phyloP scores from a whole-genome alignment of 1,140 invertebrate species.

The Aphelenchoides avenae region DNA sequence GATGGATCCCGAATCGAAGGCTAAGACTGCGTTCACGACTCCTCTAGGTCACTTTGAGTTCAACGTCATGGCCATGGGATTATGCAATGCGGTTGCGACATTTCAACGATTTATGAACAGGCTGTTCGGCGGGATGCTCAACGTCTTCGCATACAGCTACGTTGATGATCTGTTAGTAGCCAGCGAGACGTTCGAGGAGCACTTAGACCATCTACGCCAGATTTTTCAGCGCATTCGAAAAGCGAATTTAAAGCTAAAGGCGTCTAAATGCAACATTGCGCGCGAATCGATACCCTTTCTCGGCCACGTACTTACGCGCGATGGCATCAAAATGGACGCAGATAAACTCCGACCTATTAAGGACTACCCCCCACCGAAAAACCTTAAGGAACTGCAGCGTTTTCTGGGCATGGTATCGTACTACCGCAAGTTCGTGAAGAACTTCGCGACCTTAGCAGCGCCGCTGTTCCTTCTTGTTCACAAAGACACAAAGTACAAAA shows the following conservation, averaged over 20 bases:
- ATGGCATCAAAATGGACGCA: constrained; percentile 58
- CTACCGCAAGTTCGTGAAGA: constrained; percentile 59
- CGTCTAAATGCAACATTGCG: constrained; percentile 46
- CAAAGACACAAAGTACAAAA: constrained; percentile 59
- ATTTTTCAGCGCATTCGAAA: constrained; percentile 38
- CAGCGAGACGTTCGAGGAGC: constrained; percentile 18
- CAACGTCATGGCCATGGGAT: constrained; percentile 61
- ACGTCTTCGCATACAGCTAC: constrained; percentile 53
- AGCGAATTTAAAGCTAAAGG: constrained; percentile 41
- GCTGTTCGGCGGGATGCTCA: constrained; percentile 52
- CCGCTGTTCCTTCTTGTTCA: constrained; percentile 59
- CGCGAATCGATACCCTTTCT: constrained; percentile 53
- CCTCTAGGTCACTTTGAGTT: constrained; percentile 59
- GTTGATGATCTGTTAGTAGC: constrained; percentile 56
- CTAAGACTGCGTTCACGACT: constrained; percentile 33
- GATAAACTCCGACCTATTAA: constrained; percentile 57
- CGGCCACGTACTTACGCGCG: constrained; percentile 56
- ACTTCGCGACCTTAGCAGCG: constrained; percentile 55
- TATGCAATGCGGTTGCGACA: constrained; percentile 60
- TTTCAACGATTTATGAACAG: constrained; percentile 64
- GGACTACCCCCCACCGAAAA: constrained; percentile 50
- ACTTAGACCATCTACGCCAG: constrained; percentile 23
- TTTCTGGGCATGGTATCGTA: constrained; percentile 63
- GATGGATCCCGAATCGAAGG: neutral
- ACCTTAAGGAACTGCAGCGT: constrained; percentile 56